Percentiles rank a stretch among this genome's conserved stretches.
Evolutionary conservation across 2,113 vertebrate genomes (phyloP).

Genomic region (Narcine bancroftii): DNA sequence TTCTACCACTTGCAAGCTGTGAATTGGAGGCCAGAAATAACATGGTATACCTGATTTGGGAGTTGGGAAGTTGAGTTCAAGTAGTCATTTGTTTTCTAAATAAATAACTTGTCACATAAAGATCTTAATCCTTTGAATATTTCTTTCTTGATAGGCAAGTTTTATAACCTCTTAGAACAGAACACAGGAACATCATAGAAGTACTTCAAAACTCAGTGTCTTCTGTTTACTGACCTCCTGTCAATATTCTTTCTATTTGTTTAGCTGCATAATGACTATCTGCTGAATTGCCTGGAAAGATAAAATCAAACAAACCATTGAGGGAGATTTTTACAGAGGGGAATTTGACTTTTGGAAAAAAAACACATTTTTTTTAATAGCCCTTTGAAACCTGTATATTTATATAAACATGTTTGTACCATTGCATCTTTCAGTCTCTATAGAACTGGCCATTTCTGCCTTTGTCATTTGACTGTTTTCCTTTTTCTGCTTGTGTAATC

Average conservation of each 20-base stretch:
- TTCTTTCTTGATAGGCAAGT: neutral
- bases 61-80: neutral
- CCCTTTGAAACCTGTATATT: too few relatives aligned
- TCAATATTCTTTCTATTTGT: neutral
- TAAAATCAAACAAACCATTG: neutral
- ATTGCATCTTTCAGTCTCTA: too few relatives aligned
- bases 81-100: neutral
- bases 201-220: neutral
- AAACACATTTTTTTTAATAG: neutral
- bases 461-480: too few relatives aligned
- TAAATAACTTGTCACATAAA: neutral
- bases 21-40: neutral
- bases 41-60: neutral
- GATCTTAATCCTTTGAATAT: neutral
- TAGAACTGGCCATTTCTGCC: too few relatives aligned
- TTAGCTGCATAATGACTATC: neutral
- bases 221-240: neutral
- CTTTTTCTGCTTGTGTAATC: too few relatives aligned
- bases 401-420: too few relatives aligned
- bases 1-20: neutral
- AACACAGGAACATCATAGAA: neutral
- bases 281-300: neutral
- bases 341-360: neutral
- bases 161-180: neutral
- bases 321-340: neutral